Base-by-base conservation (phyloP, 2,888 invertebrate species). In the Rhingia campestris region DNA sequence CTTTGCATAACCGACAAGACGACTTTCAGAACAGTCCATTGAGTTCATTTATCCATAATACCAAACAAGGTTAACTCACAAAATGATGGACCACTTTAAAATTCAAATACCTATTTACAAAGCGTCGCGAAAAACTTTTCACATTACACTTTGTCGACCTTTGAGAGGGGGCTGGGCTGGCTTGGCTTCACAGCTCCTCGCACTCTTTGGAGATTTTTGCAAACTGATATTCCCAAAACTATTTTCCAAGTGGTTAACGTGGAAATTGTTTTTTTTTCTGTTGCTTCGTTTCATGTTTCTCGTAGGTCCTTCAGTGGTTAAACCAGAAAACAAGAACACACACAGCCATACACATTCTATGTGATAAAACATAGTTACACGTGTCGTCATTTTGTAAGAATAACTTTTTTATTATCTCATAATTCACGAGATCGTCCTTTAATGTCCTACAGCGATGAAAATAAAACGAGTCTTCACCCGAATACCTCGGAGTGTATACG, bases 381-480 rank as follows among this genome's bases (percentile, higher is more conserved):
- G 84, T 84, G 84, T 84, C 74, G 84, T 80, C 84, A 80, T 84
- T 84, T 84, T 84, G 80, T 84, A 70, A 80, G 63, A 80, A 84
- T 80, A 80, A 84, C 84, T 80, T 84, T 84, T 84, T 84, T 84
- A 84, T 84, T 79, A 80, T 80, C 79, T 80, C 84, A 80, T 84
- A 84, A 84, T 80, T 84, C 84, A 84, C 54, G 80, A 84, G 84
- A 80, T 84, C 80, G 84, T 80, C 80, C 79, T 80, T 80, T 84
- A 75, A 80, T 80, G 84, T 80, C 84, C 84, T 80, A 74, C 63
- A 74, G 84, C 74, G 79, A 84, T 80, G 74, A 75, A 84, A 80
- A 80, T 84, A 84, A 84, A 80, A 80, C 80, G 54, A 82, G 74
- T 74, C 63, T 64, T 74, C 69, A 74, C 63, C 67, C 73, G 47